A percentile compares a stretch with the other conserved stretches of the same genome.
Conservation (phyloP, 2,113 vertebrate genomes). For the Alexandromys fortis region DNA sequence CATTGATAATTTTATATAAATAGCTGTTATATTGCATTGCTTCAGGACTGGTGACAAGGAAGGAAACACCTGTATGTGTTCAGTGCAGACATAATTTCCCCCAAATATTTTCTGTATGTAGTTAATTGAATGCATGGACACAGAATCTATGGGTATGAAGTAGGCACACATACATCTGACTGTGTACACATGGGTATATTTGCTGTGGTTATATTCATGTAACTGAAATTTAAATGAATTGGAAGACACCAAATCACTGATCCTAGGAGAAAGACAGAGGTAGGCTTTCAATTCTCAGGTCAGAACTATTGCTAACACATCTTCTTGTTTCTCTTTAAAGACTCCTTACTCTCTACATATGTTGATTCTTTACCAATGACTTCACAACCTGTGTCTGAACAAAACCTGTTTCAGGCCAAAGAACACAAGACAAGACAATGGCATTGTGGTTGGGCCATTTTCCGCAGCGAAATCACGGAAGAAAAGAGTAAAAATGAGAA, state of each 20-base stretch:
- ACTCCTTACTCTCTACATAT: slow-evolving; percentile 15
- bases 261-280: background rate
- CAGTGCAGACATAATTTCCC: background rate
- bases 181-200: background rate
- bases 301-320: background rate
- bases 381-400: background rate
- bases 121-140: background rate
- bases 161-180: background rate
- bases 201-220: background rate
- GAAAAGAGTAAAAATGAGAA: slow-evolving; percentile 49
- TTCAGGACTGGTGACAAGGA: background rate
- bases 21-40: background rate
- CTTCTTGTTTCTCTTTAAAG: slow-evolving; percentile 42
- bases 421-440: background rate
- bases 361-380: background rate
- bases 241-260: background rate
- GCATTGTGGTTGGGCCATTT: background rate
- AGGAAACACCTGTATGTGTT: background rate
- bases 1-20: background rate
- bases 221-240: slow-evolving; percentile 2
- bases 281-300: background rate
- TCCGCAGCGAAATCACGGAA: background rate
- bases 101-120: background rate
- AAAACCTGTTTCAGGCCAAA: background rate
- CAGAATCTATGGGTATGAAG: background rate